A percentile compares a stretch with the other conserved stretches of the same genome.
phyloP scores from a whole-genome alignment of 2,888 invertebrate species.

The Hydropsyche betteni region DNA sequence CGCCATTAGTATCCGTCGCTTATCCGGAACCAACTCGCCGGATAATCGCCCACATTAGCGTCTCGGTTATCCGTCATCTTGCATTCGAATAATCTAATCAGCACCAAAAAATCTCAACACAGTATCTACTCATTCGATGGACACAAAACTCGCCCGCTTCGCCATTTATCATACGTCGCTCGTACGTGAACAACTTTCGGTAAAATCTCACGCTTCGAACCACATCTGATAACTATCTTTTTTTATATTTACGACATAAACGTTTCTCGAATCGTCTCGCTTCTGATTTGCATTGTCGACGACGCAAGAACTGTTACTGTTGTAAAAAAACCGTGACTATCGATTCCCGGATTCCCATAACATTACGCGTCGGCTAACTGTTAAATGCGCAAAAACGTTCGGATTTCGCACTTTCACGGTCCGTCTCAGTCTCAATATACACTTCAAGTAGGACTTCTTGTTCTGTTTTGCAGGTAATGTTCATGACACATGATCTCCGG shows the following conservation, averaged over 20 bases:
- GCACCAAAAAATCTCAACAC: background rate
- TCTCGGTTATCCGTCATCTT: conserved; percentile 30
- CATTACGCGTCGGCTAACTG: conserved; percentile 16
- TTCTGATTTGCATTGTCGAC: conserved; percentile 24
- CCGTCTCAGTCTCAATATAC: no score
- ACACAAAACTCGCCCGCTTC: no score
- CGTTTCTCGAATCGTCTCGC: background rate
- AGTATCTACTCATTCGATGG: background rate
- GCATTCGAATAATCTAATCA: background rate
- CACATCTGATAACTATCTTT: background rate
- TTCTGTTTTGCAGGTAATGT: no score
- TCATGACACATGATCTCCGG: conserved; percentile 7
- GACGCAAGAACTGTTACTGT: conserved; percentile 15
- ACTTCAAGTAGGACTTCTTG: no score
- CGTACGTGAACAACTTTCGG: background rate
- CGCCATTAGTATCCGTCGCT: conserved; percentile 11
- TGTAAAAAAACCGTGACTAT: background rate
- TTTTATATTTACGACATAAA: background rate
- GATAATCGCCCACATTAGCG: conserved; percentile 26
- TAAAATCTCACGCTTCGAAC: no score
- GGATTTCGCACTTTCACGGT: no score
- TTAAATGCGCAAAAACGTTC: background rate
- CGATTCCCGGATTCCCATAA: conserved; percentile 19
- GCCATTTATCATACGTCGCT: conserved; percentile 5
- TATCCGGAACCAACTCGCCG: conserved; percentile 8